Evolutionary conservation across 2,113 vertebrate species (phyloP).

Genomic region (Psephotus haematonotus): DNA sequence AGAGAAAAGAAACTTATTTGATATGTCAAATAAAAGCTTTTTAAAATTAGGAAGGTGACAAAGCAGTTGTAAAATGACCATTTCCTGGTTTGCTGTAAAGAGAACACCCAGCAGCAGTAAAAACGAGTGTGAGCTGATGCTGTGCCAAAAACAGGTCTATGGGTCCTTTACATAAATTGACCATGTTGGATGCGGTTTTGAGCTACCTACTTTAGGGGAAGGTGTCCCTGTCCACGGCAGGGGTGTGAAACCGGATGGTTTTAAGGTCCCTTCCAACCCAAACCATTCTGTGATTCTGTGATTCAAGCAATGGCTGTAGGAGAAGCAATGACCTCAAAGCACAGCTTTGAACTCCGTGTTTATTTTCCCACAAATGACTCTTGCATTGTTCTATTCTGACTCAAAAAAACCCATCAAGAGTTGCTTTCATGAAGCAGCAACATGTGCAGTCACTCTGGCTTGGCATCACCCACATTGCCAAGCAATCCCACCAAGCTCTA

Average conservation of each 20-base stretch:
- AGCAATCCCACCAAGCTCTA: background rate
- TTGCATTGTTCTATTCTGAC: rapidly evolving
- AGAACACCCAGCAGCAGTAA: rapidly evolving
- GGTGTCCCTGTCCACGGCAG: background rate
- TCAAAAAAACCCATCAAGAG: rapidly evolving
- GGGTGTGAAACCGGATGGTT: background rate
- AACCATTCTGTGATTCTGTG: background rate
- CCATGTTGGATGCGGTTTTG: background rate
- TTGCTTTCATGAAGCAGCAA: background rate
- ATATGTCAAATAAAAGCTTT: background rate
- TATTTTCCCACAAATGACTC: background rate
- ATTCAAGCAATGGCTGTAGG: background rate
- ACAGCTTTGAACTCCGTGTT: rapidly evolving
- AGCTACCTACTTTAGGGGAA: background rate
- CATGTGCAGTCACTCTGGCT: rapidly evolving
- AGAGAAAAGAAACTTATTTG: background rate
- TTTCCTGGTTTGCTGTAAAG: background rate
- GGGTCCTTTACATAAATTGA: background rate
- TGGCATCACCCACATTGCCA: rapidly evolving
- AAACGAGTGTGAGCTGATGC: rapidly evolving
- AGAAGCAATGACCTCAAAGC: background rate
- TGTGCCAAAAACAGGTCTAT: rapidly evolving
- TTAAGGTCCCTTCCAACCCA: background rate
- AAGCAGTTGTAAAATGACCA: background rate
- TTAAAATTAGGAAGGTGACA: background rate